Base-by-base conservation (phyloP, 2,113 vertebrate genomes). In the Vicugna pacos region DNA sequence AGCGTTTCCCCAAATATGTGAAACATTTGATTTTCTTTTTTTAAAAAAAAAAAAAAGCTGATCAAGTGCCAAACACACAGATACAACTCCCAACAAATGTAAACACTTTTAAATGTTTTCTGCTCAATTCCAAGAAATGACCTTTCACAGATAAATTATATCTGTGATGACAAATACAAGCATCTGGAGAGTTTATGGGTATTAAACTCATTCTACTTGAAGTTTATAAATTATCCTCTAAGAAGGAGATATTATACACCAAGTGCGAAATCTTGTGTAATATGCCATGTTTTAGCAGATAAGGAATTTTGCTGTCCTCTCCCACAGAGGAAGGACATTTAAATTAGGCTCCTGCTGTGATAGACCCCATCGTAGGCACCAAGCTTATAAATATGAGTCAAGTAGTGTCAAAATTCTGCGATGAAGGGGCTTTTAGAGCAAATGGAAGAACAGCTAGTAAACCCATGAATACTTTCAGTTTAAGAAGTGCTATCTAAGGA, bases 121-220 rank as follows among this genome's bases (percentile, higher is more conserved):
- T 65, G 52, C 11, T 6, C 38, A 56, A 64, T 92, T 90, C 16
- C 42, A 84, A 77, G 42, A 95, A 93, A 96, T 54, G 16, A 77
- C 20, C 4, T 60, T 84, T 58, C 13, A 93, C 3, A 76, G 60
- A 28, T 81, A 89, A 79, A 91, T 32, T 91, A 3, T 42, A 56
- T 76, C 42, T 93, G 13, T 52, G 77, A 32, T 46, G 26, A 65
- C 32, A 93, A 77, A 79, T 90, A 75, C 58, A 3, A 65, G 10
- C 12, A 58, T 77, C 20, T 83, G n/a, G 35, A n/a, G 64, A 80
- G 19, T 56, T 96, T 73, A n/a, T 67, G n/a, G 12, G 6, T 42
- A 35, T 87, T 17, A 73, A 4, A 83, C 11, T 3, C 8, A 54
- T 24, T 86, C 50, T 87, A 52, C 14, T 79, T 88, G 65, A 83